Conservation (phyloP, 2,888 invertebrate genomes). For the Lymantria monacha region DNA sequence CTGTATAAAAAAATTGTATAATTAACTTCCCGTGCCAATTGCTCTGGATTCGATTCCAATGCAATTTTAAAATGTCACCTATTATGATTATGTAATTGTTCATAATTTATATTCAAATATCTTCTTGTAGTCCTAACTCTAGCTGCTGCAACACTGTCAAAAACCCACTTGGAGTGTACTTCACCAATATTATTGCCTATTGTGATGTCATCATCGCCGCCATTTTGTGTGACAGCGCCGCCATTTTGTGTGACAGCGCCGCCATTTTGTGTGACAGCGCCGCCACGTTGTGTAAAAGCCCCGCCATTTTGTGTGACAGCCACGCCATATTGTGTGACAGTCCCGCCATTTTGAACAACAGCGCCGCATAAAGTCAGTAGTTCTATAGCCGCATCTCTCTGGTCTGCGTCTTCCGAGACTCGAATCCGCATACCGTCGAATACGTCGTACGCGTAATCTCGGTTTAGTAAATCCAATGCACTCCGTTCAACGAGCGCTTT, state of each 20-base stretch:
- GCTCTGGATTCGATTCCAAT: no score
- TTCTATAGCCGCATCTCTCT: conserved; percentile 47
- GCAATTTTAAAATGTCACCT: neutral
- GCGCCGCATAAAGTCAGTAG: conserved; percentile 64
- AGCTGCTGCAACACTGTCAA: conserved; percentile 62
- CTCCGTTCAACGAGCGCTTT: conserved; percentile 65
- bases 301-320: conserved; percentile 13
- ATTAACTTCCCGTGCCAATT: no score
- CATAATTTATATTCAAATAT: conserved; percentile 40
- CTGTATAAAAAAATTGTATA: no score
- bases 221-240: conserved; percentile 19
- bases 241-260: conserved; percentile 19
- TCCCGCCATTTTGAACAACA: conserved; percentile 23
- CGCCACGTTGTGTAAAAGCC: conserved; percentile 21
- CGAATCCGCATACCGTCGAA: conserved; percentile 58
- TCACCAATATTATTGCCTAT: conserved; percentile 48
- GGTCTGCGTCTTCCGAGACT: conserved; percentile 42
- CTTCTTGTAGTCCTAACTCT: conserved; percentile 58
- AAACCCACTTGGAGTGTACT: conserved; percentile 66
- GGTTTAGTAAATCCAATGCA: conserved; percentile 47
- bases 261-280: conserved; percentile 20
- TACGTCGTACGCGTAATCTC: conserved; percentile 64
- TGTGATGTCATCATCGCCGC: conserved; percentile 40
- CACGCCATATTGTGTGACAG: conserved; percentile 13
- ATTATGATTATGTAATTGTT: neutral